Percentiles rank a stretch among this genome's conserved stretches.
Conservation (phyloP, 2,888 invertebrate species). For the Anoplius nigerrimus region DNA sequence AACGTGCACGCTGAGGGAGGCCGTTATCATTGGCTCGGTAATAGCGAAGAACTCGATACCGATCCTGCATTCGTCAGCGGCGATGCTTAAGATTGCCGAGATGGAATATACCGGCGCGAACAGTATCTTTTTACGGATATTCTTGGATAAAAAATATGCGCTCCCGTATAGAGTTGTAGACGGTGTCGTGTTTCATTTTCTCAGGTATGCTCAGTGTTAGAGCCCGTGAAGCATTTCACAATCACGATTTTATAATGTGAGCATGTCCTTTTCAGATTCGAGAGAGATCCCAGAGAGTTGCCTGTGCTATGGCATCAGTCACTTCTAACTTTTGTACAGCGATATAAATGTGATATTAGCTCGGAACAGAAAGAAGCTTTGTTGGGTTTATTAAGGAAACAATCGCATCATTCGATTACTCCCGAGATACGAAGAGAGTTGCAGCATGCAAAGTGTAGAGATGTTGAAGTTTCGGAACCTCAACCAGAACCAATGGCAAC, state of each 20-base stretch:
- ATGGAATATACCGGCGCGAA: conserved; percentile 98
- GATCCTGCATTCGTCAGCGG: conserved; percentile 95
- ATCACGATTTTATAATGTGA: not conserved
- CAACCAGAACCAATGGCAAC: conserved; percentile 56
- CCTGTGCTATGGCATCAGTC: conserved; percentile 99
- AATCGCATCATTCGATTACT: conserved; percentile 84
- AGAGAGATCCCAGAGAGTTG: conserved; percentile 86
- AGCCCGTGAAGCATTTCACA: not conserved
- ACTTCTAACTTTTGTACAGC: conserved; percentile 93
- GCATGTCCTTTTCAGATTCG: conserved; percentile 81
- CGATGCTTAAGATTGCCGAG: conserved; percentile 95
- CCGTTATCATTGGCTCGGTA: conserved; percentile 95
- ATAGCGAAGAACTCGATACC: conserved; percentile 94
- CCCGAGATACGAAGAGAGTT: conserved; percentile 92
- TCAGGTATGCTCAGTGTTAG: conserved; percentile 86
- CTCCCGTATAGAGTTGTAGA: conserved; percentile 96
- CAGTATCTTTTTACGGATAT: conserved; percentile 94
- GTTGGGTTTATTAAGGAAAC: conserved; percentile 85
- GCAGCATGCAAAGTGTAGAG: conserved; percentile 88
- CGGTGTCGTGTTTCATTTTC: conserved; percentile 94
- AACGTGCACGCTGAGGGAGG: conserved; percentile 95
- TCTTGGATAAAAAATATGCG: conserved; percentile 98
- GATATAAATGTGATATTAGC: conserved; percentile 96
- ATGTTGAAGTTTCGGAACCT: conserved; percentile 78
- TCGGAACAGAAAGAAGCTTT: conserved; percentile 93